Base-by-base conservation (phyloP, 2,797 vertebrate species). In the Megaceryle alcyon region DNA sequence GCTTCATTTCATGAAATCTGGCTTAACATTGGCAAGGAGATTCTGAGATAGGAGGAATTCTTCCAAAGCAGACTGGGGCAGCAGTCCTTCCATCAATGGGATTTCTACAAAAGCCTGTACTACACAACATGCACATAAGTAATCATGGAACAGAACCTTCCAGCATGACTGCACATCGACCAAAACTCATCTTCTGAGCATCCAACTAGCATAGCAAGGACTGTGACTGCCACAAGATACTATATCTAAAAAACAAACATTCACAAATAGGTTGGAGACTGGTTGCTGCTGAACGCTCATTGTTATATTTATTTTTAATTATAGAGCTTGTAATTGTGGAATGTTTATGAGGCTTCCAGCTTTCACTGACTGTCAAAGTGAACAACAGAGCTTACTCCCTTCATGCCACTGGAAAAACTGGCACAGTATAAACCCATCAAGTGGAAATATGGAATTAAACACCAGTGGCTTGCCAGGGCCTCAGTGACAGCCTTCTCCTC, bases 361-460 rank as follows among this genome's bases (percentile, higher is more conserved):
- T 86, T 86, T 82, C 7, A 29, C 31, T n/a, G 69, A 8, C 65
- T 95, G 63, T 82, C 77, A 94, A 79, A 70, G 29, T 44, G 33
- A 91, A 57, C 8, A 66, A 39, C 48, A 63, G 26, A 82, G n/a
- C 51, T 84, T 37, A 56, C 28, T 83, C 15, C 63, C 51, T 86
- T 83, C 41, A 53, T 41, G 60, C 51, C 70, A 43, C 23, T 70
- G 87, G 65, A 90, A 79, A 86, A 95, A 53, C 25, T 54, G 19
- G 35, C 26, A 31, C 60, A 29, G 14, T 21, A 49, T 77, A 90
- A 95, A 94, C 56, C 33, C 72, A 44, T 94, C 69, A 84, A 90
- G 90, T 65, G 64, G 77, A 95, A 95, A 95, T 14, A 84, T 57
- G 53, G 83, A 93, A 80, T 75, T 86, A 78, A 92, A 41, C 14